Percentiles rank a stretch among this genome's conserved stretches.
Conservation (phyloP, 2,113 vertebrate species). For the Carassius gibelio region DNA sequence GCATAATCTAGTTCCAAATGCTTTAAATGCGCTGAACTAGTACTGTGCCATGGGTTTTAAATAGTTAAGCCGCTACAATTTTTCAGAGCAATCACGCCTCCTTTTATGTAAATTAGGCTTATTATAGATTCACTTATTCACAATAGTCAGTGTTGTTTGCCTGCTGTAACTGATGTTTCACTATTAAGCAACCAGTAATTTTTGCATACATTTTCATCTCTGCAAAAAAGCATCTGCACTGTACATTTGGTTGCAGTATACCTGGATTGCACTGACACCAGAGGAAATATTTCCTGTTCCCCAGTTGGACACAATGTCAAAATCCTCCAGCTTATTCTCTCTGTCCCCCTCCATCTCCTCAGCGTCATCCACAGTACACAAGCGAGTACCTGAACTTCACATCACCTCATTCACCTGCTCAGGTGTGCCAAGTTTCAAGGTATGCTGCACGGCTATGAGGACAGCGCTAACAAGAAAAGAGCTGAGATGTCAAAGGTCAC, state of each 20-base stretch:
- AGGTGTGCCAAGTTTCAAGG: constrained; percentile 15
- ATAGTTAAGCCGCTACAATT: no score
- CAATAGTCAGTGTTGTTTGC: no score
- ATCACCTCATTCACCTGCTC: constrained; percentile 26
- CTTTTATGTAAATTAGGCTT: no score
- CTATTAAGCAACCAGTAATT: no score
- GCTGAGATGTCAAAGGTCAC: constrained; percentile 53
- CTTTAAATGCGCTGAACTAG: no score
- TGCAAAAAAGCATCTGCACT: neutral
- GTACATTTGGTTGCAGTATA: neutral
- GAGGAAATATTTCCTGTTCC: neutral
- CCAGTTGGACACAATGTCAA: neutral
- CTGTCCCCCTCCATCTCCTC: neutral
- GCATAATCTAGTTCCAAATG: no score
- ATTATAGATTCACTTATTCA: no score
- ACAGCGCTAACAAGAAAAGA: constrained; percentile 16
- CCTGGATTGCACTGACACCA: neutral
- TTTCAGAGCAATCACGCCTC: no score
- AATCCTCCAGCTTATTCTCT: neutral
- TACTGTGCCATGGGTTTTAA: no score
- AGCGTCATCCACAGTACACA: neutral
- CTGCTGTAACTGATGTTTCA: no score
- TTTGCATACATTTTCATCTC: neutral
- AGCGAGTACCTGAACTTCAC: constrained; percentile 25
- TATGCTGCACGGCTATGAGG: neutral